Evolutionary conservation across 2,113 vertebrate species (phyloP), one percentile per base, ranked within the genome.

Genomic region (Strix uralensis): DNA sequence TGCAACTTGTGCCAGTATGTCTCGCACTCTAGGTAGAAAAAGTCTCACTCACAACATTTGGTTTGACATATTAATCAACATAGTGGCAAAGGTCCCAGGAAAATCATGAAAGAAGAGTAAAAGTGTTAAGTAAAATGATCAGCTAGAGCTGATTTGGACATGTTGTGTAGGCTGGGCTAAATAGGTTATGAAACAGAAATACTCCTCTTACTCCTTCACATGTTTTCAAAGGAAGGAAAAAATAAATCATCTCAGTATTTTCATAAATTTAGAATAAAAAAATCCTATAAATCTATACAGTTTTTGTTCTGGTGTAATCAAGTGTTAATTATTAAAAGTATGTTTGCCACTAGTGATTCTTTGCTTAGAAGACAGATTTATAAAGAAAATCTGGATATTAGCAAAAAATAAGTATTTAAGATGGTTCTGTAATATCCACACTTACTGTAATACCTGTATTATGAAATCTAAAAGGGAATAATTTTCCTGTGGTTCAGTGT

Each of bases 51-150:
- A 85, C 62, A 95, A 42, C 85, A 83, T 96, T 97, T 95, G 90
- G 66, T 92, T 93, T 98, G 94, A 96, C 90, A 89, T 80, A 96
- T 72, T 96, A 94, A 97, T 95, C 90, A 96, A 79, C 42, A 59
- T 22, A 82, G 40, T 82, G 94, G 65, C 88, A 97, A 97, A 94
- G 73, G 66, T 93, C 78, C 62, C 47, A 71, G 55, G 61, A 96
- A 97, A 92, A 87, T 91, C 49, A 77, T 61, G 63, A 96, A 91
- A 96, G 52, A 84, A 69, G 27, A 92, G 46, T 69, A 87, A 79
- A 96, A 95, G 52, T 59, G 51, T 91, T 86, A 92, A 97, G 32
- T 27, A 92, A 89, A 81, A 96, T 79, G 86, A 69, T 97, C 59
- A 95, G 54, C 21, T 40, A 22, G 12, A 32, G 16, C 38, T 32